Base-by-base conservation (phyloP, 1,140 invertebrate genomes). In the Tetragnatha versicolor region DNA sequence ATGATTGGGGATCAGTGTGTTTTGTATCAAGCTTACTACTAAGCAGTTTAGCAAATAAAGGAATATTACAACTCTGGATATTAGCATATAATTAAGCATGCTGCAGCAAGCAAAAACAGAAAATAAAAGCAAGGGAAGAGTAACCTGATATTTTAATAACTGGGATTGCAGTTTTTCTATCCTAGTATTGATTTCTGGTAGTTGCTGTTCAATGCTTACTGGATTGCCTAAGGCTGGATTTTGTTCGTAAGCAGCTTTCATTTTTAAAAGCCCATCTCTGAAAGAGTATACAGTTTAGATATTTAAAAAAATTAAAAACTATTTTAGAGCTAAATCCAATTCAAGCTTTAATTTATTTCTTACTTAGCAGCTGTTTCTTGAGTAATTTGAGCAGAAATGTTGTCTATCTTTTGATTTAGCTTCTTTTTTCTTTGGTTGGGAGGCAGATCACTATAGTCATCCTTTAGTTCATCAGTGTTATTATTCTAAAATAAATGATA, bases 371-470 rank as follows among this genome's bases (percentile, higher is more conserved):
- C 94, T 80, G 93, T 93, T 87, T 98, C 96, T 87, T 97, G 95
- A 77, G 90, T 90, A 61, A 98, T 92, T 88, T 98, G 94, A 17
- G 89, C 90, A 81, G 91, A 90, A 80, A 98, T 90, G 83, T 95
- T 93, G 75, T 95, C 92, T 60, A 99, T 90, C 87, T 95, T 97
- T 65, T 92, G 92, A 83, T 93, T 91, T 49, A 99, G 87, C 85
- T 95, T 93, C 87, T 98, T 97, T 86, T 94, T 93, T 85, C 97
- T 91, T 85, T 99, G 98, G 88, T 96, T 98, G 47, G 98, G 98
- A 80, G 97, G 96, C 82, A 98, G 88, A 87, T 98, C 96, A 86
- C 94, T 96, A 85, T 93, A 98, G 86, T 98, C 89, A 82, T 87
- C 86, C 82, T 85, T 84, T 68, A 75, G 80, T 79, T 83, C 83